Percentiles rank a stretch among this genome's conserved stretches.
phyloP scores from a whole-genome alignment of 2,797 vertebrate genomes.

The Diplodus puntazzo region DNA sequence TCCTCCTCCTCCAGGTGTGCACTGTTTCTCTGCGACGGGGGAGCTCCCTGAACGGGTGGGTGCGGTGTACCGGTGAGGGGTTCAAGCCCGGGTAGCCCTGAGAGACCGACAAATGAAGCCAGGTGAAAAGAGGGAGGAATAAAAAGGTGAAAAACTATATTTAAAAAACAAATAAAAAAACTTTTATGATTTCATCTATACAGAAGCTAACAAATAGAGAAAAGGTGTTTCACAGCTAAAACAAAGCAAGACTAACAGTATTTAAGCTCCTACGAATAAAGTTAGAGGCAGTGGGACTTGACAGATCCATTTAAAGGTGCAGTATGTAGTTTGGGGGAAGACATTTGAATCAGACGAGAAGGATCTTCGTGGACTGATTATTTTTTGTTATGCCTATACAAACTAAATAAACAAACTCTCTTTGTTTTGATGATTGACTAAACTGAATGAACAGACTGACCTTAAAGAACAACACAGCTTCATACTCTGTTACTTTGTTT shows the following conservation, averaged over 20 bases:
- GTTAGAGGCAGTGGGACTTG: too few species aligned
- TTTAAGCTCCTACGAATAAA: too few species aligned
- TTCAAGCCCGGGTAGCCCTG: slow-evolving; percentile 29
- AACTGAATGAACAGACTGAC: too few species aligned
- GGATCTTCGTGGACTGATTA: too few species aligned
- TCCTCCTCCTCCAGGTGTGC: slow-evolving; percentile 28
- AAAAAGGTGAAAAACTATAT: background rate
- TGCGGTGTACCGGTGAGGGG: background rate
- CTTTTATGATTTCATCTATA: background rate
- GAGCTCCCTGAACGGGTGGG: slow-evolving; percentile 29
- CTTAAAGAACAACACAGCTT: too few species aligned
- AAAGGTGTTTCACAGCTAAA: background rate
- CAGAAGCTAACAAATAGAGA: background rate
- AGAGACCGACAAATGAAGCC: background rate
- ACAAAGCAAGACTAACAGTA: background rate
- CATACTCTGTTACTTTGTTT: too few species aligned
- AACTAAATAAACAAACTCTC: too few species aligned
- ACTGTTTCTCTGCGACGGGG: slow-evolving; percentile 15
- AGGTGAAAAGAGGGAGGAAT: background rate
- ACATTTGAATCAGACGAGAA: too few species aligned
- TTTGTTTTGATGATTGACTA: too few species aligned
- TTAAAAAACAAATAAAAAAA: background rate
- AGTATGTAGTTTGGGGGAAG: too few species aligned
- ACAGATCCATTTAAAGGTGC: background rate
- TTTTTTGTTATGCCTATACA: too few species aligned